Evolutionary conservation across 2,888 invertebrate genomes (phyloP), one percentile per base, ranked within the genome.

Genomic region (Drosophila rubida): DNA sequence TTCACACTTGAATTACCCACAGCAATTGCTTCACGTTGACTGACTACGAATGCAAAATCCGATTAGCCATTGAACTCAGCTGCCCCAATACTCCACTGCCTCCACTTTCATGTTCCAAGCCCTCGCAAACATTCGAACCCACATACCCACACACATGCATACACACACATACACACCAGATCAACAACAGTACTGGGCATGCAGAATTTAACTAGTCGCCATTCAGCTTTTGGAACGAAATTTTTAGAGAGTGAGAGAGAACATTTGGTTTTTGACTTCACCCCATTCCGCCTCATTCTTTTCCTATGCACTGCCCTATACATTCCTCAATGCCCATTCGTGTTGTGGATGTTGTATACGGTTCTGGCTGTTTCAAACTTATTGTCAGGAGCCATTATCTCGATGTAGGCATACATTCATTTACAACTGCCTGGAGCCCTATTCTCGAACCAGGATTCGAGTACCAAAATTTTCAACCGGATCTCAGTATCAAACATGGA

Each of bases 1-100:
- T 78, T 71, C 71, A 73, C 87, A 78, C 81, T 87, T 69, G 78
- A 87, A 83, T 83, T 87, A 69, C 66, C 78, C 78, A 78, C 87
- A 87, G 87, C 87, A 84, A 83, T 83, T 80, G 82, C 75, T 78
- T 87, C 78, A 84, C 75, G 81, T 80, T 80, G 80, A 83, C 81
- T 83, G 81, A 84, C 69, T 87, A 61, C 82, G 68, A 75, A 78
- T 73, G 68, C 75, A 35, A 80, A 87, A 84, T 84, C 81, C 84
- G 82, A 83, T 84, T 87, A 84, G 75, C 75, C 75, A 69, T 71
- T 60, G 81, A 75, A 69, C 87, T 66, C 60, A 62, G 53, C 55
- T 63, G 61, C 50, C 49, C 30, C 45, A 48, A 48, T 39, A 14
- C 45, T 37, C 54, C 41, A 46, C 14, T 25, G 16, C 27, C 22